A percentile compares a stretch with the other conserved stretches of the same genome.
Conservation (phyloP, 2,797 vertebrate species). For the Perdix hodgsoniae region DNA sequence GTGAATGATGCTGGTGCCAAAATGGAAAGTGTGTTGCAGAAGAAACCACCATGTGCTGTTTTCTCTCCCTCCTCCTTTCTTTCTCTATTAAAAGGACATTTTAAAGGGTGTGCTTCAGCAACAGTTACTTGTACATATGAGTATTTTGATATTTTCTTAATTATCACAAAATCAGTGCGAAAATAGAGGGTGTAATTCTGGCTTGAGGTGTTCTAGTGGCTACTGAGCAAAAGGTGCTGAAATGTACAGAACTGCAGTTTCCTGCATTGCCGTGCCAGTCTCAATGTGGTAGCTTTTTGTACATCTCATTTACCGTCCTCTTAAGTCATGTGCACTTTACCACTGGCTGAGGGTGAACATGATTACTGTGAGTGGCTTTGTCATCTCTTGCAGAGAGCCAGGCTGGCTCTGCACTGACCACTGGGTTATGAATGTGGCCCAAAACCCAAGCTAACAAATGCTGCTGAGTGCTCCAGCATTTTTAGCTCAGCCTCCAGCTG, state of each 20-base stretch:
- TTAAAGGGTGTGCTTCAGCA: background rate
- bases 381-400: background rate
- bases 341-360: background rate
- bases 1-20: background rate
- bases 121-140: background rate
- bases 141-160: background rate
- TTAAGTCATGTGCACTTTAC: background rate
- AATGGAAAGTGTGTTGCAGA: background rate
- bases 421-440: fast-evolving
- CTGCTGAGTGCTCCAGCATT: fast-evolving
- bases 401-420: background rate
- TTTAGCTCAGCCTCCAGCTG: fast-evolving
- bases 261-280: background rate
- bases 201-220: background rate
- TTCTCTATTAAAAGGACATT: background rate
- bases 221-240: background rate
- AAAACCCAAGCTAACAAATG: background rate
- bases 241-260: background rate
- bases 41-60: fast-evolving
- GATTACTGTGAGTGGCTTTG: background rate
- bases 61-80: background rate
- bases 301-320: slow-evolving; percentile 2
- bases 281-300: background rate
- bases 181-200: background rate
- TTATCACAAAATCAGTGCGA: background rate